A percentile compares a stretch with the other conserved stretches of the same genome.
Conservation (phyloP, 2,888 invertebrate species). For the Drepana falcataria region DNA sequence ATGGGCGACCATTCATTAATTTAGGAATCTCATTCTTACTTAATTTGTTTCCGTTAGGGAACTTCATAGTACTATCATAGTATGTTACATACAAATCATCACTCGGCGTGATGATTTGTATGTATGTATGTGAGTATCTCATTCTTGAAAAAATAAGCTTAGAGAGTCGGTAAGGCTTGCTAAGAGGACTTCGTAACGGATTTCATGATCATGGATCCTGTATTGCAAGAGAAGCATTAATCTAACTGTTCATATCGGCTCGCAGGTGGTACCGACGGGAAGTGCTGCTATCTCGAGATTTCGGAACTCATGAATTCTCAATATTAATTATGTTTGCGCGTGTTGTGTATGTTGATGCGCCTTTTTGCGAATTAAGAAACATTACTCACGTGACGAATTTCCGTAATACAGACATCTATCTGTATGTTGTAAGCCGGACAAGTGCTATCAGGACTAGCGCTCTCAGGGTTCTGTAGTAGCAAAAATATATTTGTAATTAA, state of each 20-base stretch:
- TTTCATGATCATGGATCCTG: not conserved
- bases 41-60: too few species aligned
- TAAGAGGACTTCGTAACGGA: not conserved
- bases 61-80: too few species aligned
- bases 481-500: too few species aligned
- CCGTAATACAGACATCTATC: not conserved
- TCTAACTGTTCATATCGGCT: conserved; percentile 18
- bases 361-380: not conserved
- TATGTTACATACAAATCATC: too few species aligned
- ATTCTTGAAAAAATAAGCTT: not conserved
- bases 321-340: conserved; percentile 19
- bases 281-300: conserved; percentile 20
- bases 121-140: too few species aligned
- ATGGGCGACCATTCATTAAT: too few species aligned
- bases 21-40: too few species aligned
- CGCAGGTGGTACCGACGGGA: conserved; percentile 24
- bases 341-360: not conserved
- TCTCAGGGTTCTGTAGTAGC: too few species aligned
- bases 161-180: not conserved
- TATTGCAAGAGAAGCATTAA: conserved; percentile 12
- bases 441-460: too few species aligned
- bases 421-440: conserved; percentile 1
- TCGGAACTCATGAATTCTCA: conserved; percentile 14
- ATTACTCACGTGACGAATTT: too few species aligned
- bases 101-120: too few species aligned